These are phyloP conservation scores for Orestias chungarensis DNA, from an alignment of 2,797 vertebrate genomes.

Conservation along the genomic window DNA sequence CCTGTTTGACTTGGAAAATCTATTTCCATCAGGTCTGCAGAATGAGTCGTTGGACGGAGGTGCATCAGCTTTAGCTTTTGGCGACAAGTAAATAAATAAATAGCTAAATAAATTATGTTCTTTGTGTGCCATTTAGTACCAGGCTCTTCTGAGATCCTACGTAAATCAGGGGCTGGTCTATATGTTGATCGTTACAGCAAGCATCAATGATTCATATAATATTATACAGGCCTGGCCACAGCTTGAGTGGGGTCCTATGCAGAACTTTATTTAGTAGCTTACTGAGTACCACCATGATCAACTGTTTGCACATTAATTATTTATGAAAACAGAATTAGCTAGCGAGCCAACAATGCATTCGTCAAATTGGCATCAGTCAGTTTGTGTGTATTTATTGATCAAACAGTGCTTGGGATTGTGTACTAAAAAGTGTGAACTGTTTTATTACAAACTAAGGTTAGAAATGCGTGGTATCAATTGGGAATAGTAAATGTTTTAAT, in stretches of 20 bases:
- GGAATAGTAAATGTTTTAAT: not conserved
- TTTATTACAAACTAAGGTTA: not conserved
- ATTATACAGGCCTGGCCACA: not conserved
- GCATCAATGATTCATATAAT: not conserved
- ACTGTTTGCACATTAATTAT: not conserved
- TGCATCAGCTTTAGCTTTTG: constrained; percentile 21
- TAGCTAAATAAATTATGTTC: not conserved
- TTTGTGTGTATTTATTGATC: not conserved
- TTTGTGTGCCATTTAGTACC: no score
- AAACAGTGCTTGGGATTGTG: not conserved
- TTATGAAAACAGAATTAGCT: not conserved
- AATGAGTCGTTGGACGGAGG: constrained; percentile 39
- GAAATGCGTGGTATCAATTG: not conserved
- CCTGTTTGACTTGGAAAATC: constrained; percentile 39
- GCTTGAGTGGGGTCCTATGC: not conserved
- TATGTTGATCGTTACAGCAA: not conserved
- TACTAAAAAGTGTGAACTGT: not conserved
- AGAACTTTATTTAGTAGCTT: not conserved
- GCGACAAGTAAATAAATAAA: not conserved
- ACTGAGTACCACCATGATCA: not conserved
- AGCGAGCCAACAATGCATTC: not conserved
- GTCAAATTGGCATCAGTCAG: not conserved
- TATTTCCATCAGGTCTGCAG: constrained; percentile 16
- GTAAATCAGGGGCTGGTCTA: not conserved
- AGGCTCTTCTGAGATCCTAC: not conserved